Evolutionary conservation across 2,797 vertebrate species (phyloP).

Genomic region (Capromys pilorides): DNA sequence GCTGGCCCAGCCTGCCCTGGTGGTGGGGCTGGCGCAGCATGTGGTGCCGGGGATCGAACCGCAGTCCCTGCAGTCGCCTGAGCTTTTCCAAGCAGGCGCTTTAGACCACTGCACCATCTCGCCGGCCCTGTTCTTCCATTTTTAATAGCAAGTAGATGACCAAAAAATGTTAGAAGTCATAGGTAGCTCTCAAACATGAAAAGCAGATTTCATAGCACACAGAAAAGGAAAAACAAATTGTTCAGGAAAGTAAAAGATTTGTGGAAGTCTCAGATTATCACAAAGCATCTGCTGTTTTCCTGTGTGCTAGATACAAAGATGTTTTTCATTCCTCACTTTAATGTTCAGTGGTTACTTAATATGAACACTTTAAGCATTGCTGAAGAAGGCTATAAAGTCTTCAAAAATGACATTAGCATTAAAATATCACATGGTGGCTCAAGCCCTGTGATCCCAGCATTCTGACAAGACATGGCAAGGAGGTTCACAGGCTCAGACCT

Average conservation of each 20-base stretch:
- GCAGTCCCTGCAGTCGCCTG: too few species aligned
- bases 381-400: background rate
- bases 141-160: background rate
- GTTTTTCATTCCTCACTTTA: background rate
- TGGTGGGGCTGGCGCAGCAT: too few species aligned
- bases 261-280: background rate
- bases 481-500: background rate
- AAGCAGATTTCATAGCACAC: background rate
- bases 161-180: background rate
- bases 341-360: background rate
- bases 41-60: too few species aligned
- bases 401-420: background rate
- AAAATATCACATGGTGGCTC: background rate
- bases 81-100: too few species aligned
- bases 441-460: background rate
- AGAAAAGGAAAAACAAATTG: background rate
- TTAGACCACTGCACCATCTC: too few species aligned
- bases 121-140: background rate
- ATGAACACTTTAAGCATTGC: background rate
- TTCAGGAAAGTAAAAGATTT: background rate
- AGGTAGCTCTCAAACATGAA: background rate
- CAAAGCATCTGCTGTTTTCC: background rate
- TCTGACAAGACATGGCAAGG: background rate
- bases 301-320: background rate
- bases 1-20: too few species aligned